Base-by-base conservation (phyloP, 2,797 vertebrate species). In the Apogon hyalosoma region DNA sequence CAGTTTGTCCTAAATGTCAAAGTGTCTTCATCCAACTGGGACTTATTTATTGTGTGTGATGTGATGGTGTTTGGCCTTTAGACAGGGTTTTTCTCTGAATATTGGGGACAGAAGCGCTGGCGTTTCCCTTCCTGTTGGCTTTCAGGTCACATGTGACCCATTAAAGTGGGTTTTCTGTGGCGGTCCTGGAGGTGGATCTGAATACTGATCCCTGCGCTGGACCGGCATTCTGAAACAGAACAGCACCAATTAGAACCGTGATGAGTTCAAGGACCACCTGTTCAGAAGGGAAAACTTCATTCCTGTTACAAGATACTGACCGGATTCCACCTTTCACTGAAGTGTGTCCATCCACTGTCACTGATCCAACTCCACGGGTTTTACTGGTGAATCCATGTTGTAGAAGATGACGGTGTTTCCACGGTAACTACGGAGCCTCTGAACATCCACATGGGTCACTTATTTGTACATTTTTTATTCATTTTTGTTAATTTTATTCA, bases 111-210 rank as follows among this genome's bases (percentile, higher is more conserved):
- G 21, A 16, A 13, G 2, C n/a, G 11, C 46, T 9, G 15, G 43
- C 1, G 21, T 11, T 28, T 15, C 41, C 19, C 11, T 56, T 58
- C 19, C 39, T 11, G 24, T 63, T 42, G 10, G 38, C 63, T 66
- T 60, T 36, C 68, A 13, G 41, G 39, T 66, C 72, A 73, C 59
- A 43, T 69, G 14, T 65, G 62, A 75, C 55, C 13, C 53, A 75
- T 64, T 78, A 65, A 72, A 68, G 45, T 57, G 14, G 28, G 33
- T 39, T 69, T 56, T 48, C 36, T 28, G 13, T 48, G 51, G 41
- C 38, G 40, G 52, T 46, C 43, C 24, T 60, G 70, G 61, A 63
- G 55, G 28, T 31, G 16, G 53, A 61, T 46, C 51, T 11, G 71
- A 60, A 66, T 66, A 56, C 28, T 52, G 75, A 71, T 72, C 18